Evolutionary conservation across 2,113 vertebrate species (phyloP).

Genomic region (Cyanoliseus patagonus): DNA sequence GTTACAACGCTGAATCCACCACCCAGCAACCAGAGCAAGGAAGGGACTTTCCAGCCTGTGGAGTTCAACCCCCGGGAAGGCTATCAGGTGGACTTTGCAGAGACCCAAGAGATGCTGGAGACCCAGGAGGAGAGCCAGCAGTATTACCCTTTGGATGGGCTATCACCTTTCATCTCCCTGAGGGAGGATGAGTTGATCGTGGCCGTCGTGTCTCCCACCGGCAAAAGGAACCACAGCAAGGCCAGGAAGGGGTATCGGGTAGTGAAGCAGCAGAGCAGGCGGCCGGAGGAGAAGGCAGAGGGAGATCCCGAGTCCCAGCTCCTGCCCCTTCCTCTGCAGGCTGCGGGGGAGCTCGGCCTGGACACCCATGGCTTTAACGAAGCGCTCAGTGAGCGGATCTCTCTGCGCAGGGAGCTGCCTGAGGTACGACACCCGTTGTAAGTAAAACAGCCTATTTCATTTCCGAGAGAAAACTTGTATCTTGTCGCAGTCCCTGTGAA

Average conservation of each 20-base stretch:
- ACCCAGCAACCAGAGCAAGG: slow-evolving; percentile 27
- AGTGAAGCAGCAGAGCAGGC: slow-evolving; percentile 68
- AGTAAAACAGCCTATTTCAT: slow-evolving; percentile 67
- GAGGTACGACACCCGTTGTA: slow-evolving; percentile 84
- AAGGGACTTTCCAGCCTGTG: slow-evolving; percentile 25
- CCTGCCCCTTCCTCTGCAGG: slow-evolving; percentile 2
- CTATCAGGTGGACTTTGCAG: slow-evolving; percentile 68
- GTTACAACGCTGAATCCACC: slow-evolving; percentile 73
- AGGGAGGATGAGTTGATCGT: slow-evolving; percentile 85
- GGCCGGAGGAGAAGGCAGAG: slow-evolving; percentile 7
- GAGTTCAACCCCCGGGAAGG: slow-evolving; percentile 34
- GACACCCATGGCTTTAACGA: slow-evolving; percentile 75
- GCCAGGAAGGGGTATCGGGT: slow-evolving; percentile 78
- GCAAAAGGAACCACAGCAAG: slow-evolving; percentile 67
- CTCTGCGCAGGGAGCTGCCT: slow-evolving; percentile 77
- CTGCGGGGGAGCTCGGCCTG: slow-evolving; percentile 31
- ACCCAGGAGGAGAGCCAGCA: slow-evolving; percentile 74
- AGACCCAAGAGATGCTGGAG: slow-evolving; percentile 79
- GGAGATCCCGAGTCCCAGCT: slow-evolving; percentile 16
- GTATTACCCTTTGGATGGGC: slow-evolving; percentile 65
- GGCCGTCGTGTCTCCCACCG: slow-evolving; percentile 68
- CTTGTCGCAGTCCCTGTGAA: neutral
- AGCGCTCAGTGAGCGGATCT: slow-evolving; percentile 69
- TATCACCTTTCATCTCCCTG: slow-evolving; percentile 79
- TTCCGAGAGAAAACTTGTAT: neutral